Evolutionary conservation across 1,140 invertebrate species (phyloP).

Genomic region (Archivesica marissinica): DNA sequence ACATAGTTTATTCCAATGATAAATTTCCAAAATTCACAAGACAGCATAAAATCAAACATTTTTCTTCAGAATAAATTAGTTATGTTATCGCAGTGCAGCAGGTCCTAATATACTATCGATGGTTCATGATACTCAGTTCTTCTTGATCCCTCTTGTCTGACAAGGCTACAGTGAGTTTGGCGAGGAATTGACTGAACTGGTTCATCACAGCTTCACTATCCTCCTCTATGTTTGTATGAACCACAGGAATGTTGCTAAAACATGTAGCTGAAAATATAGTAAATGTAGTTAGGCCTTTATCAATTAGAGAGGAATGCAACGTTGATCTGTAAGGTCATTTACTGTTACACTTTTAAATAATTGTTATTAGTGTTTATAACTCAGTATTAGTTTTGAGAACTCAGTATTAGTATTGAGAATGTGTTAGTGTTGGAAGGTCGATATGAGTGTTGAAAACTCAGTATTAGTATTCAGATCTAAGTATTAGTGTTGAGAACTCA

Average conservation of each 20-base stretch:
- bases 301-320: background rate
- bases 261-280: constrained; percentile 85
- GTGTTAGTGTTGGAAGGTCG: no score
- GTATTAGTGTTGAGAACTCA: no score
- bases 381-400: no score
- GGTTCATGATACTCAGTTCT: constrained; percentile 85
- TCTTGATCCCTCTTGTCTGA: constrained; percentile 85
- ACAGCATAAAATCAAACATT: background rate
- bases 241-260: constrained; percentile 88
- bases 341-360: no score
- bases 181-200: constrained; percentile 88
- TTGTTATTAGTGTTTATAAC: no score
- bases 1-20: no score
- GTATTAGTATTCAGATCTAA: no score
- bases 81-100: background rate
- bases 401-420: no score
- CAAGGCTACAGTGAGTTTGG: constrained; percentile 86
- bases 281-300: no score
- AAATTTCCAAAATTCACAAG: no score
- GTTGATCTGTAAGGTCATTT: no score
- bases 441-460: no score
- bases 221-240: constrained; percentile 88
- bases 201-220: constrained; percentile 87
- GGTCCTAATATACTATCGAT: constrained; percentile 63
- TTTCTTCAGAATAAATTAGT: background rate